Base-by-base conservation (phyloP, 2,113 vertebrate species). In the Peromyscus polionotus region DNA sequence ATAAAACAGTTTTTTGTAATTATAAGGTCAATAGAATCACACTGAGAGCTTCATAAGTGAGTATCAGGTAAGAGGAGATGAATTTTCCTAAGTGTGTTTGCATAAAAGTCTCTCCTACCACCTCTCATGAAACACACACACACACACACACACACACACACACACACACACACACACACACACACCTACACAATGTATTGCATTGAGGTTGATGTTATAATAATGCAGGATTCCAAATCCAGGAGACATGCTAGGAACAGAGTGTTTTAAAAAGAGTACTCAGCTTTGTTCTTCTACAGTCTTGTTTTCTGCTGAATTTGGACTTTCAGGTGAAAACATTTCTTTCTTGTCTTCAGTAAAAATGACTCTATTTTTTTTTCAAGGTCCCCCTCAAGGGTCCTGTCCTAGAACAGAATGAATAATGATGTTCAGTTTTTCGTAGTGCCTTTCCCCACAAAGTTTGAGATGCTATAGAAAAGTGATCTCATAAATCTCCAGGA, bases 351-450 rank as follows among this genome's bases (percentile, higher is more conserved):
- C 95, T 97, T 12, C 67, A 92, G 70, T 95, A 95, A 97, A 97
- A 98, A 94, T 96, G 93, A 97, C 51, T 96, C 92, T 91, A 97
- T 95, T 95, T 97, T 80, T 94, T 95, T 68, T 63, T 61, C 61
- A 75, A 68, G 67, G 51, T 68, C 81, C 26, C 68, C 26, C 75
- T 14, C 59, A 93, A 95, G 76, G 95, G 92, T 84, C 91, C 85
- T 97, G 95, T 97, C 95, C 92, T 73, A 94, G 80, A 95, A 97
- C 39, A 75, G 86, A 96, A 97, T 97, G 97, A 98, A 96, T 97
- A 86, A 97, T 93, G 97, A 94, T 83, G 45, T 67, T 96, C 92
- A 91, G 88, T 95, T 94, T 96, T 95, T 90, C 92, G 61, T 59
- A 42, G 48, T 67, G 59, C 31, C 42, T 97, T 90, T 94, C 9